Evolutionary conservation across 2,888 invertebrate species (phyloP), one percentile per base, ranked within the genome.

Genomic region (Phortica magna): DNA sequence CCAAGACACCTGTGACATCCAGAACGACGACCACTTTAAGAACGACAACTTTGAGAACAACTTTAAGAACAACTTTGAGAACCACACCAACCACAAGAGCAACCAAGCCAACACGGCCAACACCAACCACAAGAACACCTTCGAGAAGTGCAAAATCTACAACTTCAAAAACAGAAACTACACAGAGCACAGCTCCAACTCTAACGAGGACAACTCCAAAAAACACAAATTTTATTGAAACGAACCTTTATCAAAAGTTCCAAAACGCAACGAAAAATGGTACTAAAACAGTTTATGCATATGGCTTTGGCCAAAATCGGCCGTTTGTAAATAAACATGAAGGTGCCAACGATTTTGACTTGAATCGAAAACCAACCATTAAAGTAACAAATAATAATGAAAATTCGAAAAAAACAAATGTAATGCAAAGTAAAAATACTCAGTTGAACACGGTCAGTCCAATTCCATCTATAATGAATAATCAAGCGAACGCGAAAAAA

Each of bases 251-350:
- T 78, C 77, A 77, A 12, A 84, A 82, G 76, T 88, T 80, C 74
- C 80, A 83, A 57, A 82, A 87, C 41, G 85, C 81, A 72, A 83
- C 73, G 1, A 85, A 81, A 61, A 74, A 77, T 14, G 73, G 80
- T 6, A 81, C 83, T 9, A 87, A 88, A 78, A 81, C 84, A 0
- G 76, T 78, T 17, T 83, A 75, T 41, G 70, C 77, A 1, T 83
- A 88, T 14, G 76, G 79, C 70, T 82, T 83, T 77, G 79, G 82
- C 9, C 80, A 76, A 7, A 84, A 80, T 55, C 64, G 72, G 55
- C 72, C 67, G 10, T n/a, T 31, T 5, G 42, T 17, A 7, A 41
- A 10, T 10, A 68, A 42, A 17, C 31, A n/a, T 4, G 14, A 68
- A 43, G 68, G 42, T 7, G 39, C 2, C 41, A 10, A 3, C 41